phyloP scores from a whole-genome alignment of 2,888 invertebrate species.

The Cantharis nigra region DNA sequence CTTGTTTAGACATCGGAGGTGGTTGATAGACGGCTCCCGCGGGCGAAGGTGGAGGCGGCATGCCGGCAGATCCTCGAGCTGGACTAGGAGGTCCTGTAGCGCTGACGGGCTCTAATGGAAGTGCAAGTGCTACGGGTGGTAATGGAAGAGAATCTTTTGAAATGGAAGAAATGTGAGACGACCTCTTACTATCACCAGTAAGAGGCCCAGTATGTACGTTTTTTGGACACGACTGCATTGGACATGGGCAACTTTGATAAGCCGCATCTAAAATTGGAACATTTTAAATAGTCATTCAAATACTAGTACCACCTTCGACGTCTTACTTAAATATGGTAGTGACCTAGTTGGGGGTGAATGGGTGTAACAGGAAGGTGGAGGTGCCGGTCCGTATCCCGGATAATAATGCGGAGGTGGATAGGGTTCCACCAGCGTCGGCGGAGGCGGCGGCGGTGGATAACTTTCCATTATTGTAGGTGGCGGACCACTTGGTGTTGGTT shows the following conservation, averaged over 20 bases:
- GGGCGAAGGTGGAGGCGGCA: conserved; percentile 66
- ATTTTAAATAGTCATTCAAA: conserved; percentile 2
- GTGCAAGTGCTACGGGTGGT: conserved; percentile 58
- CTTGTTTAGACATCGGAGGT: conserved; percentile 42
- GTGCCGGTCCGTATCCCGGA: conserved; percentile 53
- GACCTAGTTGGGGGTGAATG: conserved; percentile 66
- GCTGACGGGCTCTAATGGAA: conserved; percentile 58
- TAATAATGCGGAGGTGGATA: conserved; percentile 60
- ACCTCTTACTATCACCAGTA: conserved; percentile 91
- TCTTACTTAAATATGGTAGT: conserved; percentile 69
- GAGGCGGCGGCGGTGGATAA: conserved; percentile 54
- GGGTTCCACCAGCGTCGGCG: conserved; percentile 56
- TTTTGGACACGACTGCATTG: conserved; percentile 95
- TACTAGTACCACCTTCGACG: conserved; percentile 5
- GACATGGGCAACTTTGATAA: conserved; percentile 81
- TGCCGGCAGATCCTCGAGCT: conserved; percentile 70
- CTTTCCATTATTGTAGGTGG: conserved; percentile 48
- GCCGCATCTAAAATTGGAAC: conserved; percentile 56
- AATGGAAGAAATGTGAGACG: conserved; percentile 50
- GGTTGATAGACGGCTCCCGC: conserved; percentile 57
- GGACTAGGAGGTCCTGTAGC: conserved; percentile 70
- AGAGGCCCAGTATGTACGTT: conserved; percentile 98
- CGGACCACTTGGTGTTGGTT: conserved; percentile 50
- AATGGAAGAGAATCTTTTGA: conserved; percentile 54
- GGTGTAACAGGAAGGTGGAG: conserved; percentile 61